phyloP scores from a whole-genome alignment of 2,113 vertebrate genomes.

The Gallinago jamesoni region DNA sequence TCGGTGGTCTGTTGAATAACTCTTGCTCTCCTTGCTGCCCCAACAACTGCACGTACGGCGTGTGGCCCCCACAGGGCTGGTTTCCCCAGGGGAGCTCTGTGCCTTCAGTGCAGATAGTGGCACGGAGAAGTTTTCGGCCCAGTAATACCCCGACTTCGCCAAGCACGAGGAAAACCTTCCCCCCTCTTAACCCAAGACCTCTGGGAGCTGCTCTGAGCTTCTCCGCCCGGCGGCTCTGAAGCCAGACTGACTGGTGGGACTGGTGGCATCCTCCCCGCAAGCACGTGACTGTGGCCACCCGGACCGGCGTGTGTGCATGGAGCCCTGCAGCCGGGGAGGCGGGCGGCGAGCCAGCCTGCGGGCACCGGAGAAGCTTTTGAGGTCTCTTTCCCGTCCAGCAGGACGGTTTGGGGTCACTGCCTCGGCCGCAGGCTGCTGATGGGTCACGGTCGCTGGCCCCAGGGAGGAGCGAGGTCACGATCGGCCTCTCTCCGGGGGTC shows the following conservation, averaged over 20 bases:
- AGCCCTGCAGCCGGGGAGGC: background rate
- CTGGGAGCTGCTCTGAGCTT: background rate
- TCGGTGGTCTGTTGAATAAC: background rate
- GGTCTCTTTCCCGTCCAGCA: background rate
- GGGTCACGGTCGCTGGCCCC: background rate
- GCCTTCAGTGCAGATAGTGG: constrained; percentile 8
- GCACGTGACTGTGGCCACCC: background rate
- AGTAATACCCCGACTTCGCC: background rate
- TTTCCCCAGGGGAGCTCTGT: background rate
- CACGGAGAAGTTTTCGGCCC: background rate
- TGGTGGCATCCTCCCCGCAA: background rate
- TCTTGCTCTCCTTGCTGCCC: background rate
- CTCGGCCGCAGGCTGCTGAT: background rate
- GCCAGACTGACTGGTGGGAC: background rate
- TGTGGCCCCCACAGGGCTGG: background rate
- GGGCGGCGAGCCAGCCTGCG: background rate
- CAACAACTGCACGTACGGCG: background rate
- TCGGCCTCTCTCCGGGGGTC: fast-evolving
- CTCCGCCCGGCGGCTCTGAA: background rate
- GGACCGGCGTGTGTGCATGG: background rate
- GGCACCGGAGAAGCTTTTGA: background rate
- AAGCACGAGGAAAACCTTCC: background rate
- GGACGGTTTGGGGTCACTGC: background rate
- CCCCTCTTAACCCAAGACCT: background rate
- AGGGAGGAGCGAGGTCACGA: background rate